Conservation (phyloP, 2,797 vertebrate species). For the Sebastes nivosus region DNA sequence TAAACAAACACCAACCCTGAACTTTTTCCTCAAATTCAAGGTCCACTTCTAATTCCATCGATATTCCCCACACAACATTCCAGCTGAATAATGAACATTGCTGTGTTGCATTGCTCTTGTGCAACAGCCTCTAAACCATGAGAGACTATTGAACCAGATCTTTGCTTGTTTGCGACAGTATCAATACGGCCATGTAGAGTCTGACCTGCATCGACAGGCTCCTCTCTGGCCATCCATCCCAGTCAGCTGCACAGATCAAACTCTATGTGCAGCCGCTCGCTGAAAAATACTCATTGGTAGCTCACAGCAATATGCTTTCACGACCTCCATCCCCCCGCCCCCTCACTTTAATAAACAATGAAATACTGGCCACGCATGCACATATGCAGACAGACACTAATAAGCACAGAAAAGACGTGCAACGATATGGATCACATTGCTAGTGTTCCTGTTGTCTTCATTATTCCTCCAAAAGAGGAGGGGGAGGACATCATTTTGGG, state of each 20-base stretch:
- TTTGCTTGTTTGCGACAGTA: constrained; percentile 38
- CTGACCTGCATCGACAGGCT: constrained; percentile 55
- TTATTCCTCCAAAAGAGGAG: constrained; percentile 36
- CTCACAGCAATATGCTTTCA: constrained; percentile 3
- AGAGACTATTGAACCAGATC: constrained; percentile 26
- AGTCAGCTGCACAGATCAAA: constrained; percentile 25
- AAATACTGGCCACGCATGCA: constrained; percentile 10
- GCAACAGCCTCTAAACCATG: constrained; percentile 8
- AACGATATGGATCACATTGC: constrained; percentile 22
- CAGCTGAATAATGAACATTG: constrained; percentile 19
- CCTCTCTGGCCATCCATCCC: constrained; percentile 42
- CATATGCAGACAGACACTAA: constrained; percentile 16
- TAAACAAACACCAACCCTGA: background rate
- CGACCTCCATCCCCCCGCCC: background rate
- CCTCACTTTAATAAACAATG: constrained; percentile 8
- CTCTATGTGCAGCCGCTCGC: background rate
- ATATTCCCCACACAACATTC: constrained; percentile 1
- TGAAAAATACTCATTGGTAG: constrained; percentile 28
- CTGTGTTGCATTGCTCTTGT: background rate
- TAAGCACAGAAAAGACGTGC: constrained; percentile 30
- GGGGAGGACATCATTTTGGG: constrained; percentile 21
- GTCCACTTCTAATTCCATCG: background rate
- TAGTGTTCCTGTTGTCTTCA: constrained; percentile 42
- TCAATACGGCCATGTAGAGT: constrained; percentile 39
- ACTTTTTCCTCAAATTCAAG: constrained; percentile 5